These are phyloP conservation scores for Zaprionus africanus DNA, from an alignment of 1,140 invertebrate genomes.

Conservation along the genomic window DNA sequence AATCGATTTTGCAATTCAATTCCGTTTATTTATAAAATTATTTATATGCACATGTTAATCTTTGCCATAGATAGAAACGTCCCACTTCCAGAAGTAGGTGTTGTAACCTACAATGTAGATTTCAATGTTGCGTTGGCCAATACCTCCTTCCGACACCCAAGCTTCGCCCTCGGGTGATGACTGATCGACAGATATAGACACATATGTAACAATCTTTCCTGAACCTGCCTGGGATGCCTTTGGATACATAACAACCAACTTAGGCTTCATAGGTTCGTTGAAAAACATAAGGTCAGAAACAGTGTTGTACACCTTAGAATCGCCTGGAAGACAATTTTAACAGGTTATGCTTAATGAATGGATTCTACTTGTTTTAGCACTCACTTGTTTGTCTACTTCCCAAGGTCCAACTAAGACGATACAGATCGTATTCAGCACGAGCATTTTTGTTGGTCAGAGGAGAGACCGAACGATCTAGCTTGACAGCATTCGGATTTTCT, in stretches of 20 bases:
- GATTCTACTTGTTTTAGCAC: background rate
- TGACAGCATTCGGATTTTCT: constrained; percentile 30
- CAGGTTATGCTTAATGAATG: background rate
- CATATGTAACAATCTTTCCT: constrained; percentile 22
- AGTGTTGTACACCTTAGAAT: background rate
- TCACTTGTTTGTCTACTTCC: constrained; percentile 18
- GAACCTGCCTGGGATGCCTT: background rate
- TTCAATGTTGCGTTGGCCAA: constrained; percentile 20
- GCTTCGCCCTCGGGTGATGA: background rate
- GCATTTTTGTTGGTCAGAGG: background rate
- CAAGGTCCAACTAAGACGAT: constrained; percentile 12
- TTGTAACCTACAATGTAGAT: constrained; percentile 23
- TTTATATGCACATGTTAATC: background rate
- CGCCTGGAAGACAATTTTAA: constrained; percentile 19
- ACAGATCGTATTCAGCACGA: background rate
- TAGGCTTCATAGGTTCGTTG: background rate
- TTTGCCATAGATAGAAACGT: constrained; percentile 28
- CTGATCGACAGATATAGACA: constrained; percentile 12
- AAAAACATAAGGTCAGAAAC: constrained; percentile 21
- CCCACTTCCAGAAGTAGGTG: constrained; percentile 27
- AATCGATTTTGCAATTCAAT: constrained; percentile 7
- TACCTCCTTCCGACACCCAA: constrained; percentile 17
- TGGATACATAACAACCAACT: constrained; percentile 12
- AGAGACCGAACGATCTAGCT: background rate
- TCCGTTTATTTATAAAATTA: constrained; percentile 22